Evolutionary conservation across 2,888 invertebrate species (phyloP).

Genomic region (Lissocephala sabroskyi): DNA sequence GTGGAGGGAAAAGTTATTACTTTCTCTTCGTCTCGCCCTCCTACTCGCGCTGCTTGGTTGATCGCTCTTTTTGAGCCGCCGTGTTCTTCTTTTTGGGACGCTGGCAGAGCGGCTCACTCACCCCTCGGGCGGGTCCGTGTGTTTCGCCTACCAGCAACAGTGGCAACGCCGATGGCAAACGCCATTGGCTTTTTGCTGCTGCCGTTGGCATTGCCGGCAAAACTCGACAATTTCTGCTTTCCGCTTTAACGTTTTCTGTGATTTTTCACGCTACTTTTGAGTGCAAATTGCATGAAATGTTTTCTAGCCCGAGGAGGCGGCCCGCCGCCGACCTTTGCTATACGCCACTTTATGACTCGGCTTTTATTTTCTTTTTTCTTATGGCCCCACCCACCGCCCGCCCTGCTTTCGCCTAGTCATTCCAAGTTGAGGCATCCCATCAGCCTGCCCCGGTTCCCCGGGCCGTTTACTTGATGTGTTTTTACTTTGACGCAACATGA

Average conservation of each 20-base stretch:
- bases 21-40: not conserved
- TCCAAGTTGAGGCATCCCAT: no score
- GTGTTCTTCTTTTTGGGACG: conserved; percentile 25
- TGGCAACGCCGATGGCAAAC: no score
- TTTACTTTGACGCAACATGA: no score
- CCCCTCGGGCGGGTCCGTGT: no score
- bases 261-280: conserved; percentile 29
- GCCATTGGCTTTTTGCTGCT: no score
- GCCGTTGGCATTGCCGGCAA: no score
- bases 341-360: not conserved
- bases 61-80: conserved; percentile 19
- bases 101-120: no score
- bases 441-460: no score
- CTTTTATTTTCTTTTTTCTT: not conserved
- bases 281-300: conserved; percentile 32
- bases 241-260: conserved; percentile 9
- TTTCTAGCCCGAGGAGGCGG: not conserved
- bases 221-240: conserved; percentile 5
- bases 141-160: no score
- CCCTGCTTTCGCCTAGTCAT: not conserved
- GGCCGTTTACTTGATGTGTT: no score
- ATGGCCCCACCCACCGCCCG: no score
- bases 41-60: conserved; percentile 1
- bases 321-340: not conserved
- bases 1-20: no score